Evolutionary conservation across 30 jellyfish, hydroid and myxozoan species (phyloP).

Genomic region (Mastigias papua): DNA sequence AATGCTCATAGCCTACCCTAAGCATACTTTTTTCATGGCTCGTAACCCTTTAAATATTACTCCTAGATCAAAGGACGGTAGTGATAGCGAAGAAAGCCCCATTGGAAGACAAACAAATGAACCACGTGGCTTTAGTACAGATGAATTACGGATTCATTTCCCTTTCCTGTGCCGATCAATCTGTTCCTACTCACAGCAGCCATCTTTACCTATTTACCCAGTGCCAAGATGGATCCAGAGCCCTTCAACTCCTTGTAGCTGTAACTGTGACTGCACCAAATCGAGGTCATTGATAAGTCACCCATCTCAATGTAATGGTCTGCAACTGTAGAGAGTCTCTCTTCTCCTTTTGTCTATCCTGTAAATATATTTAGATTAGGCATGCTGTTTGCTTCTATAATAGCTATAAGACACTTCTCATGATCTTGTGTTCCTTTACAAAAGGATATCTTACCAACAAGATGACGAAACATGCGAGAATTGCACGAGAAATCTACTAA

Average conservation of each 20-base stretch:
- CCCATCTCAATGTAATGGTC: not conserved
- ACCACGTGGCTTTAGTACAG: slow-evolving; percentile 76
- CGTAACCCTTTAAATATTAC: not conserved
- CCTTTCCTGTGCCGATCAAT: slow-evolving; percentile 76
- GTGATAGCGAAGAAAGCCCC: slow-evolving; percentile 38
- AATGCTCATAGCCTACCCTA: not conserved
- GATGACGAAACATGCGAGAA: too few species aligned
- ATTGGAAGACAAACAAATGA: slow-evolving; percentile 39
- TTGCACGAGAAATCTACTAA: too few species aligned
- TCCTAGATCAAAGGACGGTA: slow-evolving; percentile 59
- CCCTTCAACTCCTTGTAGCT: slow-evolving; percentile 54
- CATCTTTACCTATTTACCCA: slow-evolving; percentile 56
- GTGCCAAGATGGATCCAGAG: slow-evolving; percentile 72
- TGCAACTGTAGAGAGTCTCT: not conserved
- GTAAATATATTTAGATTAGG: not conserved
- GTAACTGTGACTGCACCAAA: slow-evolving; percentile 52
- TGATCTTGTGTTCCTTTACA: too few species aligned
- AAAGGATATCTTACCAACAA: too few species aligned
- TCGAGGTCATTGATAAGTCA: slow-evolving; percentile 30
- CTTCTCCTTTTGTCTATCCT: not conserved
- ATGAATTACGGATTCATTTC: slow-evolving; percentile 73
- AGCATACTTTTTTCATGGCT: not conserved
- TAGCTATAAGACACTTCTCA: too few species aligned
- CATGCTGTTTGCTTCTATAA: too few species aligned
- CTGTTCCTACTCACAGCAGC: slow-evolving; percentile 26